A percentile compares a stretch with the other conserved stretches of the same genome.
These are phyloP conservation scores for Zosterops borbonicus DNA, from an alignment of 2,113 vertebrate genomes.

Conservation along the genomic window DNA sequence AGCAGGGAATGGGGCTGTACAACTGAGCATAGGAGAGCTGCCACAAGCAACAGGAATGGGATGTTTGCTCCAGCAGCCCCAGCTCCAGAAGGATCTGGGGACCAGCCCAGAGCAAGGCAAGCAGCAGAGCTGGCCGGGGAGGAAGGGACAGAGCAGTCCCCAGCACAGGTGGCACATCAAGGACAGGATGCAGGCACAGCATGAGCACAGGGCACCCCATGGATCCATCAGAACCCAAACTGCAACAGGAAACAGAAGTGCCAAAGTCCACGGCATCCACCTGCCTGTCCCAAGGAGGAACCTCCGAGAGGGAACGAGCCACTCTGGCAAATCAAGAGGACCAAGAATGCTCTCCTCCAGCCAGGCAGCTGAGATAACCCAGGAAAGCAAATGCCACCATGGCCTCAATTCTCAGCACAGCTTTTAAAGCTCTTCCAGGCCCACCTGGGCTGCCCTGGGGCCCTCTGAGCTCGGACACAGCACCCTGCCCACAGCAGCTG, in stretches of 20 bases:
- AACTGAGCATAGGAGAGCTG: rapidly evolving
- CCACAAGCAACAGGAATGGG: neutral
- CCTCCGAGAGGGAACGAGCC: neutral
- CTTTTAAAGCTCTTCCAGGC: neutral
- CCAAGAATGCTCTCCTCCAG: neutral
- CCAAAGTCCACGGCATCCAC: neutral
- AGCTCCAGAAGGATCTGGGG: neutral
- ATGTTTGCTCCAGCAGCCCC: neutral
- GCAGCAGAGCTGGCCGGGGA: neutral
- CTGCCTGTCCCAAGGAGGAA: neutral
- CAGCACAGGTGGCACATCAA: rapidly evolving
- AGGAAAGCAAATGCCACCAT: neutral
- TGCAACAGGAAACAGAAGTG: neutral
- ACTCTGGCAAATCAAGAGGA: neutral
- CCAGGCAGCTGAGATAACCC: neutral
- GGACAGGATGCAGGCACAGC: neutral
- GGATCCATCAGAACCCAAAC: neutral
- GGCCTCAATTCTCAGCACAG: neutral
- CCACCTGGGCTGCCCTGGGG: neutral
- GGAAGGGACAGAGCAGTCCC: neutral
- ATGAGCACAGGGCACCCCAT: neutral
- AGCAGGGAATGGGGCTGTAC: neutral
- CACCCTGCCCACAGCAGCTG: neutral
- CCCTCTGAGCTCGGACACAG: neutral
- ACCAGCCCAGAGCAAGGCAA: neutral